phyloP scores from a whole-genome alignment of 2,113 vertebrate species.

The Alligator sinensis region DNA sequence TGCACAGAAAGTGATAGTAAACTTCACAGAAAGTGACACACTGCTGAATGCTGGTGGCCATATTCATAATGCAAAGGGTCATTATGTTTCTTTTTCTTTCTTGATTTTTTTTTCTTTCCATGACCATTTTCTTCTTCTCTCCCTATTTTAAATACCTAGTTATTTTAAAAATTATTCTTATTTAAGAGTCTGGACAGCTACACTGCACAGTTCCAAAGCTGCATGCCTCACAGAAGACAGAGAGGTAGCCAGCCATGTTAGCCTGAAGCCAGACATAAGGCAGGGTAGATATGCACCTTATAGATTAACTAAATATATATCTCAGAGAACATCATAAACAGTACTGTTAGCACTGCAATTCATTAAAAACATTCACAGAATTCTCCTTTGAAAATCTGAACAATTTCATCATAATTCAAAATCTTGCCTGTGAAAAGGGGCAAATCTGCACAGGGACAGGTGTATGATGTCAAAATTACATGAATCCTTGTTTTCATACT shows the following conservation, averaged over 20 bases:
- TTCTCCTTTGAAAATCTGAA: not conserved
- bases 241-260: too few species aligned
- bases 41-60: too few species aligned
- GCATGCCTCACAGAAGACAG: not conserved
- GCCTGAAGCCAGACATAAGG: too few species aligned
- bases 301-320: not conserved
- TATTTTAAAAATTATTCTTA: not conserved
- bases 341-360: slow-evolving; percentile 6
- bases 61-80: not conserved
- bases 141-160: not conserved
- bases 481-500: slow-evolving; percentile 29
- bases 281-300: too few species aligned
- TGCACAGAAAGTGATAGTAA: not conserved
- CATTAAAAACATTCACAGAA: not conserved
- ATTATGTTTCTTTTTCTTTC: not conserved
- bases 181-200: not conserved
- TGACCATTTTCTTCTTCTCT: too few species aligned
- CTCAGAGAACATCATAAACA: not conserved
- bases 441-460: slow-evolving; percentile 10
- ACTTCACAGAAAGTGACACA: too few species aligned
- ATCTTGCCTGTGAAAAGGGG: not conserved
- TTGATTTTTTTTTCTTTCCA: not conserved
- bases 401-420: not conserved
- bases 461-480: not conserved
- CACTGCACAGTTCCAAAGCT: not conserved